Evolutionary conservation across 2,113 vertebrate genomes (phyloP).

Genomic region (Urocynchramus pylzowi): DNA sequence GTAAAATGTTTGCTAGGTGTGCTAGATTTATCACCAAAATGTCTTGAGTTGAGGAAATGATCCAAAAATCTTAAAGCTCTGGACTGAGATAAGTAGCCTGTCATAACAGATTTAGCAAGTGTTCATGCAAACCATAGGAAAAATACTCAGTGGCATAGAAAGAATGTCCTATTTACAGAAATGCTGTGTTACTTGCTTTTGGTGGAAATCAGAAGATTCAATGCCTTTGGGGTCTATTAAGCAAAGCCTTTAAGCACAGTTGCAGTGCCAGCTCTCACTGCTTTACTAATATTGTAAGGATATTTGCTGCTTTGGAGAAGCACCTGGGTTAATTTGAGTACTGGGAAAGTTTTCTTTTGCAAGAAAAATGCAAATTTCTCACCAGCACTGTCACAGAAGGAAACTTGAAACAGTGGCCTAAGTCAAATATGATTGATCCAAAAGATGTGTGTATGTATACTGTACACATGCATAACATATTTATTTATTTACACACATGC

Average conservation of each 20-base stretch:
- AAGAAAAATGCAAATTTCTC: neutral
- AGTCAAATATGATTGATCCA: neutral
- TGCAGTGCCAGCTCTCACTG: neutral
- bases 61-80: constrained; percentile 4
- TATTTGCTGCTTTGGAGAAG: neutral
- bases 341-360: neutral
- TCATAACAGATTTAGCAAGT: constrained; percentile 39
- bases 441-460: neutral
- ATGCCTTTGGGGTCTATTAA: neutral
- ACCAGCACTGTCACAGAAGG: neutral
- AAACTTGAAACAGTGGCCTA: neutral
- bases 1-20: neutral
- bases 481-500: neutral
- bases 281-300: neutral
- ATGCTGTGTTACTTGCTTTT: neutral
- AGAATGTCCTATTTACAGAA: neutral
- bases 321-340: neutral
- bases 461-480: too few species aligned
- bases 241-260: neutral
- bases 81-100: neutral
- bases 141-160: neutral
- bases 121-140: neutral
- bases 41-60: neutral
- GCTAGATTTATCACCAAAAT: neutral
- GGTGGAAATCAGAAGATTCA: neutral